Conservation (phyloP, 2,113 vertebrate species). For the Potamarius usumacintae region DNA sequence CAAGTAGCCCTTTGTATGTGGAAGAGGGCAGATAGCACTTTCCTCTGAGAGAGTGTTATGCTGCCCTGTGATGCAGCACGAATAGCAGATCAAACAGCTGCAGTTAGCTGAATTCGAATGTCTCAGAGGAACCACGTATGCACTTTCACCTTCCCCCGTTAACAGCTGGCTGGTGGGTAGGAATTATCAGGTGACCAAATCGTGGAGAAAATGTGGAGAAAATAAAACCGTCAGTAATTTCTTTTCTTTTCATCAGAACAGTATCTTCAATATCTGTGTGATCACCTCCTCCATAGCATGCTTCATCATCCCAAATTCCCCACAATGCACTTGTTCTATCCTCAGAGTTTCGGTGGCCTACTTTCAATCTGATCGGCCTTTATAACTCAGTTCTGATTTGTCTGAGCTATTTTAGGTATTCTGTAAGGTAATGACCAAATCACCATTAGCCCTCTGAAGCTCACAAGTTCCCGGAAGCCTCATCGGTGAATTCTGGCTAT, state of each 20-base stretch:
- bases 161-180: not conserved
- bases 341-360: conserved; percentile 28
- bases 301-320: conserved; percentile 21
- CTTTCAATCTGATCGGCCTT: conserved; percentile 33
- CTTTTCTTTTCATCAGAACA: not conserved
- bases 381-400: conserved; percentile 35
- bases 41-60: not conserved
- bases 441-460: conserved; percentile 42
- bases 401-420: conserved; percentile 23
- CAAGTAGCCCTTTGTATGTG: not conserved
- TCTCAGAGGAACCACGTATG: not conserved
- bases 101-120: not conserved
- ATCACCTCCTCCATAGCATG: not conserved
- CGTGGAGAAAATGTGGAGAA: not conserved
- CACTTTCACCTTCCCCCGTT: not conserved
- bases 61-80: not conserved
- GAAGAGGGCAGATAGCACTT: not conserved
- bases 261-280: not conserved
- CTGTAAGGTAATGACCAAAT: conserved; percentile 30
- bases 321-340: conserved; percentile 36
- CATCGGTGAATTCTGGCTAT: not conserved
- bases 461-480: not conserved
- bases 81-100: not conserved
- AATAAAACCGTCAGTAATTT: not conserved
- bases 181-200: not conserved